Percentiles rank a stretch among this genome's conserved stretches.
These are phyloP conservation scores for Drosophila merina DNA, from an alignment of 2,888 invertebrate genomes.

Conservation along the genomic window DNA sequence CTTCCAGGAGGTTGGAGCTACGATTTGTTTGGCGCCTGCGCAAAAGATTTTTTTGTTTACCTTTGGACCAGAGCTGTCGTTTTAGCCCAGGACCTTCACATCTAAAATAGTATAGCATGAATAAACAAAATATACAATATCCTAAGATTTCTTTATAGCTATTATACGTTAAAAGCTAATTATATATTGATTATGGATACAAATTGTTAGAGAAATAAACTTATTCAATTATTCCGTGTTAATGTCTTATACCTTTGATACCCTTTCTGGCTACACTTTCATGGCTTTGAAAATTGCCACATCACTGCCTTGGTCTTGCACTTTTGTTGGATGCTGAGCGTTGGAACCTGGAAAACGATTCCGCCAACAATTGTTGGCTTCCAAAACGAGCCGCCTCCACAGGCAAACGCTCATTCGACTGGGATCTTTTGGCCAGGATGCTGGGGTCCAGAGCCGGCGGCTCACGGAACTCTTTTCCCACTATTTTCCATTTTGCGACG, in stretches of 20 bases:
- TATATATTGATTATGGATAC: too few species aligned
- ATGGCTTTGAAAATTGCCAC: not conserved
- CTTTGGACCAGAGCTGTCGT: slow-evolving; percentile 34
- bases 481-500: slow-evolving; percentile 28
- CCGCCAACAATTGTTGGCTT: slow-evolving; percentile 35
- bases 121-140: not conserved
- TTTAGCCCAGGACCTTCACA: not conserved
- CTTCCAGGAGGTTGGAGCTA: slow-evolving; percentile 13
- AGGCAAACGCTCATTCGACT: slow-evolving; percentile 70
- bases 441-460: slow-evolving; percentile 50
- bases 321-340: slow-evolving; percentile 46
- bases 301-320: slow-evolving; percentile 41
- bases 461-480: slow-evolving; percentile 26
- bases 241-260: not conserved
- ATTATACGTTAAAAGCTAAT: too few species aligned
- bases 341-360: slow-evolving; percentile 41
- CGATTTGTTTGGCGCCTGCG: slow-evolving; percentile 52
- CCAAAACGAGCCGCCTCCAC: slow-evolving; percentile 60
- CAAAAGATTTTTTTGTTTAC: slow-evolving; percentile 48
- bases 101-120: not conserved
- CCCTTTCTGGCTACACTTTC: not conserved
- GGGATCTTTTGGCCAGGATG: slow-evolving; percentile 68
- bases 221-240: too few species aligned
- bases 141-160: too few species aligned
- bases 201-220: not conserved